Conservation (phyloP, 2,888 invertebrate species). For the Schizaphis graminum region DNA sequence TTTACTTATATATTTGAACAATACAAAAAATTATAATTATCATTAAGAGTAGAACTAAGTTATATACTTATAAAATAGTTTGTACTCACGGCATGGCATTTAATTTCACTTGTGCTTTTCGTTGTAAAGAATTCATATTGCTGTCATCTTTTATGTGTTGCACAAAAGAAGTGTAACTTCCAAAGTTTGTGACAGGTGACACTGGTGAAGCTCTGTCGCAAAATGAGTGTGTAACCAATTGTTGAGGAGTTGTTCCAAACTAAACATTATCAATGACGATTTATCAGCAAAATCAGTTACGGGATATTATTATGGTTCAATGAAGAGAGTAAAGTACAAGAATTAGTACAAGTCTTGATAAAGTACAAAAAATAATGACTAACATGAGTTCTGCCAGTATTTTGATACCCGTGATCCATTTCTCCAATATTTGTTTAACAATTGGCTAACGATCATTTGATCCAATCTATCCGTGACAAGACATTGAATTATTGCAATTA, state of each 20-base stretch:
- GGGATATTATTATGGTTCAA: background rate
- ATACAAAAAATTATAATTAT: background rate
- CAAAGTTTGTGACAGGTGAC: slow-evolving; percentile 67
- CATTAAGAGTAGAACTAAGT: background rate
- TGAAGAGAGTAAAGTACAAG: background rate
- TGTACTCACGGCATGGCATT: slow-evolving; percentile 85
- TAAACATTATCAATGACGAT: background rate
- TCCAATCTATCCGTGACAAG: slow-evolving; percentile 16
- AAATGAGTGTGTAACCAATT: slow-evolving; percentile 46
- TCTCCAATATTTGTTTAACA: slow-evolving; percentile 28
- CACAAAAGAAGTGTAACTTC: slow-evolving; percentile 70
- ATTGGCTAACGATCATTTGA: slow-evolving; percentile 61
- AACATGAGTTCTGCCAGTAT: slow-evolving; percentile 57
- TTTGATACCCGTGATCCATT: slow-evolving; percentile 62
- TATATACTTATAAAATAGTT: background rate
- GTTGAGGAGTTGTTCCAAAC: slow-evolving; percentile 59
- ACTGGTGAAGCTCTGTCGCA: slow-evolving; percentile 59
- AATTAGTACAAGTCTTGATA: too few relatives aligned
- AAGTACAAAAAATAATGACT: background rate
- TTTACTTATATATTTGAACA: background rate
- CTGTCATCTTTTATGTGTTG: slow-evolving; percentile 69
- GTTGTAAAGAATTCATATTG: slow-evolving; percentile 69
- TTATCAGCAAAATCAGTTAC: background rate
- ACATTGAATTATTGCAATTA: slow-evolving; percentile 25
- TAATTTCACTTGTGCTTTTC: slow-evolving; percentile 81